phyloP scores from a whole-genome alignment of 2,797 vertebrate genomes.

The Rhadinocentrus ornatus region DNA sequence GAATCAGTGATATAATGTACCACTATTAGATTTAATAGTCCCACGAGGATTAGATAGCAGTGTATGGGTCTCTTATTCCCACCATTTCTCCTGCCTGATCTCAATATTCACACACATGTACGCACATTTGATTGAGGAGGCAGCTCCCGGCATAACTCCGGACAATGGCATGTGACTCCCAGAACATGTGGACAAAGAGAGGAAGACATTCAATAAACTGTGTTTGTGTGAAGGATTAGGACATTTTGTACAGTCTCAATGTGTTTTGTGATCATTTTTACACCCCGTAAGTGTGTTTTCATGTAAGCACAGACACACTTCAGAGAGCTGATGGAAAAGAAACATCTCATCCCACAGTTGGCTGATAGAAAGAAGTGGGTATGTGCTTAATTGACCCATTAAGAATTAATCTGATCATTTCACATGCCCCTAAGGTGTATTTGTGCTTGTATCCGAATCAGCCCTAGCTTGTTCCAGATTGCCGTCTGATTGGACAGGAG shows the following conservation, averaged over 20 bases:
- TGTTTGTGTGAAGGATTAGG: conserved; percentile 58
- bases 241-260: conserved; percentile 57
- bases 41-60: conserved; percentile 41
- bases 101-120: conserved; percentile 42
- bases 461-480: conserved; percentile 56
- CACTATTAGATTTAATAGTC: conserved; percentile 61
- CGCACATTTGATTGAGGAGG: conserved; percentile 61
- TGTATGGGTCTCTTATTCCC: conserved; percentile 24
- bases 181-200: conserved; percentile 78
- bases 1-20: conserved; percentile 60
- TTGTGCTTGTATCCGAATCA: conserved; percentile 21
- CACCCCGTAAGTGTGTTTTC: conserved; percentile 1
- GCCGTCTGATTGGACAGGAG: conserved; percentile 58
- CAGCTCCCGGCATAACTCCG: conserved; percentile 63
- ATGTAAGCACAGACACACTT: background rate
- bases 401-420: background rate
- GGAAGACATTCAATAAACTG: conserved; percentile 76
- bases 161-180: conserved; percentile 75
- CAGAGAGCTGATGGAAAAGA: background rate
- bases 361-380: conserved; percentile 1
- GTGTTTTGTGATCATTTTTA: conserved; percentile 19
- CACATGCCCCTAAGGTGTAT: background rate
- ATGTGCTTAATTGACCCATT: background rate
- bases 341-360: background rate
- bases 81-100: conserved; percentile 26